These are phyloP conservation scores for Corythaixoides concolor DNA, from an alignment of 2,113 vertebrate species.

Conservation along the genomic window DNA sequence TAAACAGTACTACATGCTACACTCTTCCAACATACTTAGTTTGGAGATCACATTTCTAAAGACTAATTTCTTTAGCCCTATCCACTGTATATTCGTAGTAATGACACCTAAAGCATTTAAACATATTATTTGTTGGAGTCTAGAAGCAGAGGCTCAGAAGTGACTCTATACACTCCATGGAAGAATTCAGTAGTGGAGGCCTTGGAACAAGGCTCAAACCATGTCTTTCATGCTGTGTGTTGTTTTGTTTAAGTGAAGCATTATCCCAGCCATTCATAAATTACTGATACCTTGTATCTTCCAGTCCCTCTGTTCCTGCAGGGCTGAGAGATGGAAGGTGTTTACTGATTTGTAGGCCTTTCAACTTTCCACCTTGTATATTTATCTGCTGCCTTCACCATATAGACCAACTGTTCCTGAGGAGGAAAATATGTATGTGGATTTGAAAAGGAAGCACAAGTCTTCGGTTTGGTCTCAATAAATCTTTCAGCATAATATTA, in stretches of 20 bases:
- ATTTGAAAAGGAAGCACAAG: background rate
- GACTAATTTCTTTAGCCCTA: background rate
- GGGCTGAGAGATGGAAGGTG: background rate
- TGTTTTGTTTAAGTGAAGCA: conserved; percentile 18
- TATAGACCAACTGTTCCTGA: background rate
- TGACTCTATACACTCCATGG: background rate
- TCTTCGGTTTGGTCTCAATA: background rate
- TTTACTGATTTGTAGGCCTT: background rate
- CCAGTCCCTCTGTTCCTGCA: conserved; percentile 14
- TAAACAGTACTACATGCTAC: background rate
- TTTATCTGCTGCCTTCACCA: background rate
- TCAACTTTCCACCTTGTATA: background rate
- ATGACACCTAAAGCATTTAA: background rate
- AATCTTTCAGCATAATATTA: background rate
- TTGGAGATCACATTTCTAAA: background rate
- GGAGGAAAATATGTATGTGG: background rate
- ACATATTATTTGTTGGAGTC: background rate
- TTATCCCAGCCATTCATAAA: conserved; percentile 11
- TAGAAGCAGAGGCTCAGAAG: background rate
- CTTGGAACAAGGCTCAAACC: background rate
- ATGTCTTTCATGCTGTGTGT: background rate
- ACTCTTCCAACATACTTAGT: background rate
- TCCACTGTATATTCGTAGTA: background rate
- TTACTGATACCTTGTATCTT: conserved; percentile 1
- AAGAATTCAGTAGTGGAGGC: background rate